Conservation (phyloP, 92 coral and sea anemone species). For the Parazoanthus atlanticus region DNA sequence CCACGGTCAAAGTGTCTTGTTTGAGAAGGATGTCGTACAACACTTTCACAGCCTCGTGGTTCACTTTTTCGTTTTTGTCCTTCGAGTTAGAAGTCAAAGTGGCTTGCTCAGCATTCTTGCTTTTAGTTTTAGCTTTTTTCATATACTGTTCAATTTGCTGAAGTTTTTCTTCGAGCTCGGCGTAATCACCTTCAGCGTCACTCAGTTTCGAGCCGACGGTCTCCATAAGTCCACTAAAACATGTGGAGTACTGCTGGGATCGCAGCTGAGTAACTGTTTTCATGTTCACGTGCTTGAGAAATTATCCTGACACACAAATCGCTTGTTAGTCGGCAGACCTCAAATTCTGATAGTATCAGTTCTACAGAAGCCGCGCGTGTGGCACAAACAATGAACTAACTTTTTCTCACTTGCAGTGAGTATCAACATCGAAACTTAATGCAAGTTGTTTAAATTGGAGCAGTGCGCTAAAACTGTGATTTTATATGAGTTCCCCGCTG, state of each 20-base stretch:
- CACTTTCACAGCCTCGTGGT: constrained; percentile 64
- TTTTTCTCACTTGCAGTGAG: not conserved
- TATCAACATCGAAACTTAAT: too few relatives aligned
- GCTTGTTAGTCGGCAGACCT: not conserved
- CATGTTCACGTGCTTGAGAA: constrained; percentile 40
- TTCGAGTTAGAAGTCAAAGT: not conserved
- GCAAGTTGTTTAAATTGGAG: not conserved
- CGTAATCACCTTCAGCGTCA: constrained; percentile 41
- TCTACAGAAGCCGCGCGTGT: not conserved
- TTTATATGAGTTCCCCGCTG: constrained; percentile 12
- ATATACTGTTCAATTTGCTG: constrained; percentile 38
- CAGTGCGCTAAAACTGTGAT: constrained; percentile 28
- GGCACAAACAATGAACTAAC: not conserved
- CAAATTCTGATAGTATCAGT: not conserved
- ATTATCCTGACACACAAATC: constrained; percentile 10
- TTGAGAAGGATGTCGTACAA: constrained; percentile 66
- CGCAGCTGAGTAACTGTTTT: constrained; percentile 26
- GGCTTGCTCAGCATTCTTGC: not conserved
- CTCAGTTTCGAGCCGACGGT: constrained; percentile 33
- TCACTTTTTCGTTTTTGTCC: not conserved
- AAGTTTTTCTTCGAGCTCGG: constrained; percentile 27
- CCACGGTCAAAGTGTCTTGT: constrained; percentile 74
- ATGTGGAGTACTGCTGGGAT: constrained; percentile 25
- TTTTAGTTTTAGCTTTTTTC: constrained; percentile 27
- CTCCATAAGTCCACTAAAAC: constrained; percentile 36